Base-by-base conservation (phyloP, 2,113 vertebrate species). In the Ailurus styani region DNA sequence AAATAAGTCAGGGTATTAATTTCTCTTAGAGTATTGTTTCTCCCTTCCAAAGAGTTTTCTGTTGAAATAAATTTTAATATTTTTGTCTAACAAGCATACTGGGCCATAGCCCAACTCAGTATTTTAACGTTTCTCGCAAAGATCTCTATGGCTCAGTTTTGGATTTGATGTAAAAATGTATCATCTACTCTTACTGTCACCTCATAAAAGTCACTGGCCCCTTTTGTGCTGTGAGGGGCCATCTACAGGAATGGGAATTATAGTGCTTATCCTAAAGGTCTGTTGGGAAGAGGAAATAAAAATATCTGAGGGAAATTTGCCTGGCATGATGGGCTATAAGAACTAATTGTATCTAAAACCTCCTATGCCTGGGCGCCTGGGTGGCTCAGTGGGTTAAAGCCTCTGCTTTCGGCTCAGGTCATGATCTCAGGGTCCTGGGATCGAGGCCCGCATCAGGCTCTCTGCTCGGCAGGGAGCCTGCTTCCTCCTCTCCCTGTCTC, bases 51-150 rank as follows among this genome's bases (percentile, higher is more conserved):
- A 94, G 34, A 78, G 14, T 70, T 96, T 82, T 54, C n/a, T 23
- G 50, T 64, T 84, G 52, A 96, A 91, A 45, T 75, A 37, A 15
- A 70, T 52, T 62, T 72, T 52, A 78, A 15, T n/a, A n/a, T 40
- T 47, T 77, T 78, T 91, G 54, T 52, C 87, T 68, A 86, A 82
- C 29, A 70, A 77, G 47, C 52, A 42, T n/a, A 77, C 15, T 81
- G 62, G 62, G 29, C 29, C 15, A 62, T 25, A 31, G 10, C 13
- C 37, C 70, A 88, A 11, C 34, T 78, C 42, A 31, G 37, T 45
- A 66, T 72, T 81, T 87, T 91, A 55, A 66, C 87, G 60, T 68
- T 42, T 93, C 50, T 70, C 37, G 18, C 37, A 60, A 9, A 10
- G 21, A 6, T n/a, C 50, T 87, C 34, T 83, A n/a, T 40, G 42